Conservation (phyloP, 2,113 vertebrate genomes). For the Anthoscopus minutus region DNA sequence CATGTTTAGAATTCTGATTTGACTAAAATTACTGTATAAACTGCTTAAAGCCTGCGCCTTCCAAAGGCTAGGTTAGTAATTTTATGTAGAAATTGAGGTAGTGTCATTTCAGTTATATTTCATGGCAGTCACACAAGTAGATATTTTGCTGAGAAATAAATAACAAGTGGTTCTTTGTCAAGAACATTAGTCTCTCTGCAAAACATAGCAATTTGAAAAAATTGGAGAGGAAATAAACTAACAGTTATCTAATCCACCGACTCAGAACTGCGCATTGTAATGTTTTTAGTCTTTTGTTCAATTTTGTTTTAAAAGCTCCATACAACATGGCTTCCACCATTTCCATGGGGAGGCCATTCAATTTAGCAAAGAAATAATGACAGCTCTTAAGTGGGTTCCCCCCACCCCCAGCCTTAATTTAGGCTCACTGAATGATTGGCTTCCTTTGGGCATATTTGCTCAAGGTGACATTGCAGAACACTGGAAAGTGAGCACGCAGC, state of each 20-base stretch:
- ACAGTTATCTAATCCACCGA: not conserved
- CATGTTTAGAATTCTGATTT: not conserved
- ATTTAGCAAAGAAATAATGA: constrained; percentile 59
- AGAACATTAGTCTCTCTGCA: not conserved
- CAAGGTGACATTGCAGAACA: constrained; percentile 54
- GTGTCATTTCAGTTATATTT: not conserved
- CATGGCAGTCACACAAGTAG: not conserved
- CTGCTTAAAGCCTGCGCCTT: not conserved
- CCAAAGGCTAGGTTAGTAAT: not conserved
- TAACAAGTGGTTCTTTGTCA: not conserved
- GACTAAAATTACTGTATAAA: not conserved
- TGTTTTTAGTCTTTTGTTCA: not conserved
- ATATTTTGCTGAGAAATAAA: not conserved
- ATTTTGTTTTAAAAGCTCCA: not conserved
- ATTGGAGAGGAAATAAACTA: not conserved
- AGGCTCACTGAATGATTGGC: constrained; percentile 22
- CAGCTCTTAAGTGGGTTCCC: constrained; percentile 29
- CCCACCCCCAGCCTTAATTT: constrained; percentile 18
- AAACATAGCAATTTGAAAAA: constrained; percentile 21
- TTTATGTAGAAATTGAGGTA: not conserved
- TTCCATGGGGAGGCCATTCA: constrained; percentile 40
- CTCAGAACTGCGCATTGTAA: not conserved
- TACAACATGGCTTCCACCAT: not conserved
- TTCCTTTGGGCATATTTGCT: constrained; percentile 59
- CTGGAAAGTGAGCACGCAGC: not conserved